phyloP scores from a whole-genome alignment of 2,888 invertebrate genomes.

The Actias luna region DNA sequence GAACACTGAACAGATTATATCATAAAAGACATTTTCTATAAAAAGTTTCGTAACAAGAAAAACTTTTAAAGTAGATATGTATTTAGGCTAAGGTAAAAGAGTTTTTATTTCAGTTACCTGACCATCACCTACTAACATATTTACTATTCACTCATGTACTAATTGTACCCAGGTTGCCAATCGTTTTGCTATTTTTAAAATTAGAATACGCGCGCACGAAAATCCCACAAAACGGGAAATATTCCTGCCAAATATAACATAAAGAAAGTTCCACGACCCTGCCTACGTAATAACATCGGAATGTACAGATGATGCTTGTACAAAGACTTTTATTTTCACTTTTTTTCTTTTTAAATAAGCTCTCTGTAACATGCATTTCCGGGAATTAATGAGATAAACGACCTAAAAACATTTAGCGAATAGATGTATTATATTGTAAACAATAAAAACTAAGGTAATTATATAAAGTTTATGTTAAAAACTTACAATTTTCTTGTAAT shows the following conservation, averaged over 20 bases:
- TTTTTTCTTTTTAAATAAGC: constrained; percentile 60
- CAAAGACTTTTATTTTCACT: constrained; percentile 67
- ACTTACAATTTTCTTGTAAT: constrained; percentile 65
- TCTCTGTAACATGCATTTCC: constrained; percentile 60
- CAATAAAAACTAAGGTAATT: constrained; percentile 27
- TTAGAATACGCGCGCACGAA: constrained; percentile 33
- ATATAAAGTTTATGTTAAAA: constrained; percentile 60
- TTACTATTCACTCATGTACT: constrained; percentile 48
- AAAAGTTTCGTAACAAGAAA: constrained; percentile 28
- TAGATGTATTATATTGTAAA: constrained; percentile 20
- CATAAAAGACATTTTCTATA: constrained; percentile 28
- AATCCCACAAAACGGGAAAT: constrained; percentile 30
- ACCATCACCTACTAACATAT: constrained; percentile 78
- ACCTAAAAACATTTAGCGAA: constrained; percentile 15
- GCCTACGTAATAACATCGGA: constrained; percentile 69
- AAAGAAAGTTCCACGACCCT: constrained; percentile 49
- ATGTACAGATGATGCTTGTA: constrained; percentile 72
- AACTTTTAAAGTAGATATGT: constrained; percentile 31
- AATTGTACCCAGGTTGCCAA: constrained; percentile 55
- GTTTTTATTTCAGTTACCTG: constrained; percentile 58
- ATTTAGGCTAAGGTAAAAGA: constrained; percentile 71
- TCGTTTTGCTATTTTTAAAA: constrained; percentile 60
- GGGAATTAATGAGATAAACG: constrained; percentile 40
- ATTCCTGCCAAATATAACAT: constrained; percentile 55
- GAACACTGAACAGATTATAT: constrained; percentile 2